A percentile compares a stretch with the other conserved stretches of the same genome.
phyloP scores from a whole-genome alignment of 1,140 invertebrate species.

The Odontomachus brunneus region DNA sequence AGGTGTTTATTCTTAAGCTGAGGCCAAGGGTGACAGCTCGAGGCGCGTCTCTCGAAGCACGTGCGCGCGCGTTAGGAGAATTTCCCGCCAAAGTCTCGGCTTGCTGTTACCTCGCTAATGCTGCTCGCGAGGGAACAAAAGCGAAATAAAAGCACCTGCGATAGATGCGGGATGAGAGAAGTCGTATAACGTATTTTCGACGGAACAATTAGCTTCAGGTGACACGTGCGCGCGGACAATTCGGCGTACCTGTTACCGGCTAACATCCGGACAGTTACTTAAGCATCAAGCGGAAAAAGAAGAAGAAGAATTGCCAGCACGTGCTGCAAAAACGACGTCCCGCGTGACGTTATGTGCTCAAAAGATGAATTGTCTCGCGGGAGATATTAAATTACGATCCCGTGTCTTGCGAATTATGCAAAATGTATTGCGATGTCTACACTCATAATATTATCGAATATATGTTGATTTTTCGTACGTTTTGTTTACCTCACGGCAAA shows the following conservation, averaged over 20 bases:
- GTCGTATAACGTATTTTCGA: conserved; percentile 33
- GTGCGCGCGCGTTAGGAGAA: conserved; percentile 35
- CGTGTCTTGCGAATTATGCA: not conserved
- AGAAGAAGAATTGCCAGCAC: not conserved
- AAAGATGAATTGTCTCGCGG: not conserved
- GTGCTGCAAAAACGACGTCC: conserved; percentile 3
- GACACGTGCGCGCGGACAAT: conserved; percentile 14
- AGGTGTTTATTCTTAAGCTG: conserved; percentile 32
- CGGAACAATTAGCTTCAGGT: conserved; percentile 15
- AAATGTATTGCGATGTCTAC: not conserved
- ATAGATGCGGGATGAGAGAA: conserved; percentile 32
- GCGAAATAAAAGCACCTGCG: conserved; percentile 28
- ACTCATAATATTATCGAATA: too few species aligned
- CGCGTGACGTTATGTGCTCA: not conserved
- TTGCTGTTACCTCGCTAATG: not conserved
- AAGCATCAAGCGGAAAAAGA: not conserved
- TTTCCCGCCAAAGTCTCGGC: conserved; percentile 29
- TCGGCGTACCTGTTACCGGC: not conserved
- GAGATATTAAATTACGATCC: not conserved
- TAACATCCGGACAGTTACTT: not conserved
- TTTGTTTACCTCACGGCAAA: not conserved
- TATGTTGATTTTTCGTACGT: not conserved
- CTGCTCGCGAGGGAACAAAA: conserved; percentile 10
- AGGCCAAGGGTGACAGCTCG: not conserved
- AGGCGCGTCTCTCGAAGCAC: conserved; percentile 31